phyloP scores from a whole-genome alignment of 1,140 invertebrate genomes.

The Nasonia vitripennis region DNA sequence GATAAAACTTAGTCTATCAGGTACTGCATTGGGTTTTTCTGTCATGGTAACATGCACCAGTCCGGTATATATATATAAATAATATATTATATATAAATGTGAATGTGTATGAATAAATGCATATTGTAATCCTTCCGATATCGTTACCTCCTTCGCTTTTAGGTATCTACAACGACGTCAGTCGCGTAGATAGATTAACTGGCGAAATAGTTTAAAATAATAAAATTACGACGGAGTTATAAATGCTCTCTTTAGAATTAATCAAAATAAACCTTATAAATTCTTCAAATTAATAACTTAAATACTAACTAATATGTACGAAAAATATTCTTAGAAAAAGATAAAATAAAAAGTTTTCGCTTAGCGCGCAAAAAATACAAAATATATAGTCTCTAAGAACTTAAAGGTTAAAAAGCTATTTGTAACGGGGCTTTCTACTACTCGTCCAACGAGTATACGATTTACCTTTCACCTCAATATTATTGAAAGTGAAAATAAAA shows the following conservation, averaged over 20 bases:
- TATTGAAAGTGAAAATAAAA: conserved; percentile 13
- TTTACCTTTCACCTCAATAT: conserved; percentile 23
- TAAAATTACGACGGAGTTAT: conserved; percentile 12
- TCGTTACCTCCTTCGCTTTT: conserved; percentile 15
- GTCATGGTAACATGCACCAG: conserved; percentile 76
- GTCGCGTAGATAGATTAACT: conserved; percentile 16
- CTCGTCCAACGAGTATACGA: conserved; percentile 32
- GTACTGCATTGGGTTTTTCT: conserved; percentile 74
- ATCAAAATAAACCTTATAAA: conserved; percentile 36
- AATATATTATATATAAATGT: conserved; percentile 8
- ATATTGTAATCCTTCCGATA: conserved; percentile 26
- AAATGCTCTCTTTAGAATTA: conserved; percentile 22
- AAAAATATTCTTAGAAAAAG: conserved; percentile 20
- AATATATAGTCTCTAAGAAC: conserved; percentile 40
- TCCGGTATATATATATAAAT: conserved; percentile 60
- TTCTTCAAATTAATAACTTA: conserved; percentile 9
- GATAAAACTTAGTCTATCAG: conserved; percentile 76
- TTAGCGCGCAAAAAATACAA: conserved; percentile 13
- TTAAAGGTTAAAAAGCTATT: conserved; percentile 39
- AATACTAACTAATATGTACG: conserved; percentile 1
- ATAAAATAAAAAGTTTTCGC: not conserved
- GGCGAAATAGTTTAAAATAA: conserved; percentile 32
- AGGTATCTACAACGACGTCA: conserved; percentile 20
- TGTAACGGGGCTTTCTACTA: conserved; percentile 12
- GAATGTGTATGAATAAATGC: conserved; percentile 47